phyloP scores from a whole-genome alignment of 2,888 invertebrate species.

The Aleiodes alternator region DNA sequence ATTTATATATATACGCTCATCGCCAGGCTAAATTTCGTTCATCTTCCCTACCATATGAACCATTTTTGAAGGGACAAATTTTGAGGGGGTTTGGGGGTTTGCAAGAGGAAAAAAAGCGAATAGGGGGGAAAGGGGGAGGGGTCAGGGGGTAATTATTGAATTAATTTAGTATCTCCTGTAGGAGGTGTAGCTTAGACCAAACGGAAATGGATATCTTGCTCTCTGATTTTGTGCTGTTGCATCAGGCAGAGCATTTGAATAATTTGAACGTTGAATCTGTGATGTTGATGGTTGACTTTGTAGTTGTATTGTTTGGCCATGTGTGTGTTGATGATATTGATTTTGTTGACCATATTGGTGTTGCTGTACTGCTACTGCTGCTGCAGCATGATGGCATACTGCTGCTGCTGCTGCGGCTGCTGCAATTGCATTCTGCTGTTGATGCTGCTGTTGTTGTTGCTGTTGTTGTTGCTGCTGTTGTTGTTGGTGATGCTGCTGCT shows the following conservation, averaged over 20 bases:
- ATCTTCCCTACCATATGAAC: slow-evolving; percentile 50
- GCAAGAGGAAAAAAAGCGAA: slow-evolving; percentile 13
- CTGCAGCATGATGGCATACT: slow-evolving; percentile 37
- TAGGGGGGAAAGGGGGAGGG: neutral
- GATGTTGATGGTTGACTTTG: slow-evolving; percentile 66
- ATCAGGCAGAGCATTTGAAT: slow-evolving; percentile 58
- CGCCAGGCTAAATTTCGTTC: slow-evolving; percentile 57
- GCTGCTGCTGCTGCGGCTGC: slow-evolving; percentile 28
- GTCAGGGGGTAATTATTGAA: too few relatives aligned
- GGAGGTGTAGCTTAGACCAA: slow-evolving; percentile 67
- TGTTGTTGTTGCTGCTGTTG: slow-evolving; percentile 39
- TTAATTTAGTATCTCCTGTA: slow-evolving; percentile 68
- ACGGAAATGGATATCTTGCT: slow-evolving; percentile 71
- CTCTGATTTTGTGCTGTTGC: slow-evolving; percentile 62
- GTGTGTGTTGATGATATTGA: slow-evolving; percentile 64
- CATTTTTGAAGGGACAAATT: too few relatives aligned
- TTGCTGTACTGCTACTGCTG: slow-evolving; percentile 13
- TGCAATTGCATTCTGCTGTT: slow-evolving; percentile 47
- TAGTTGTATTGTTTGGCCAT: slow-evolving; percentile 64
- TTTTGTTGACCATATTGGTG: slow-evolving; percentile 54
- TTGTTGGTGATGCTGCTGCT: slow-evolving; percentile 37
- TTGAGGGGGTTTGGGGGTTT: too few relatives aligned
- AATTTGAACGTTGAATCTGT: slow-evolving; percentile 62
- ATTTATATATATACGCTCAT: slow-evolving; percentile 51
- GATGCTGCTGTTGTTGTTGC: slow-evolving; percentile 33